Evolutionary conservation across 2,113 vertebrate species (phyloP), one percentile per base, ranked within the genome.

Genomic region (Prochilodus magdalenae): DNA sequence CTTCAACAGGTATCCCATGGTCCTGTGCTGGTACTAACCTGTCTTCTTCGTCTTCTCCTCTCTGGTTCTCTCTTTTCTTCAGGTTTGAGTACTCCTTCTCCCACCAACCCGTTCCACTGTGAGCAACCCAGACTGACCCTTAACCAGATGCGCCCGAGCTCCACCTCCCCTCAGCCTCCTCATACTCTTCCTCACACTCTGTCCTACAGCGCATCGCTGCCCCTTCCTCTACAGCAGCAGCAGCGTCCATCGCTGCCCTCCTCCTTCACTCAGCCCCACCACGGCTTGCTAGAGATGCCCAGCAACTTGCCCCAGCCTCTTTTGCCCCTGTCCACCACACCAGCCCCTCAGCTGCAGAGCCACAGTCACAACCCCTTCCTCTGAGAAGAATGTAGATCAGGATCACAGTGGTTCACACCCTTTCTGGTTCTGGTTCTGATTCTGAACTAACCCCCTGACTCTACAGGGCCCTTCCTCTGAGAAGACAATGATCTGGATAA

Each of bases 101-200:
- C 96, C 81, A 96, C 94, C 79, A 98, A 98, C 89, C 97, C 97
- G 0, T 98, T 98, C 86, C 95, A 95, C 84, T 90, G 93, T 0
- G 97, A 98, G 79, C 96, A 94, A 86, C 93, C 93, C 67, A 95
- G 96, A 67, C 95, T 95, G 12, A 96, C 96, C 12, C 94, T 99
- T 86, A 98, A 97, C 89, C 96, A 97, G 94, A 96, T 98, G 95
- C 94, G 96, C 36, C 94, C 95, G 0, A 92, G 90, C 62, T 97
- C 97, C 0, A 93, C 93, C 0, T 94, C 94, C 10, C 96, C 96
- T 0, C 93, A 94, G 72, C 94, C 94, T 11, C 89, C 90, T 1
- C 88, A 91, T 72, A 87, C 91, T 87, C 84, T 92, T 65, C 93
- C 77, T 14, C 70, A 84, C 87, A 90, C 93, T n/a, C 92, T 98